Conservation (phyloP, 2,797 vertebrate species). For the Uromys caudimaculatus region DNA sequence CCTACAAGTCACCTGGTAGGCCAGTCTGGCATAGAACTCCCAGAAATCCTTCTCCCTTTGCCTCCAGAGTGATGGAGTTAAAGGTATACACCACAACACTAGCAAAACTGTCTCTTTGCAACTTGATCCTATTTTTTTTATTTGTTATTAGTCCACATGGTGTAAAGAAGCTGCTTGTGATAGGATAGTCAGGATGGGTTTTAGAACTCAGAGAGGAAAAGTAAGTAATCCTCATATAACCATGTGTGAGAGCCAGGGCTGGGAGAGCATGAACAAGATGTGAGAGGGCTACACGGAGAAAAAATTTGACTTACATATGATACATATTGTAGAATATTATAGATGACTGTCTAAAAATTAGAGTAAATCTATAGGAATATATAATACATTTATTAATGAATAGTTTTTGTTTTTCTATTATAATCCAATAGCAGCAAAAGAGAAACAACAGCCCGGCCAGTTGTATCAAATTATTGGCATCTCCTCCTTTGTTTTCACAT, state of each 20-base stretch:
- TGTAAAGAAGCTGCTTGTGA: background rate
- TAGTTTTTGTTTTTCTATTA: background rate
- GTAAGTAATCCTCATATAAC: background rate
- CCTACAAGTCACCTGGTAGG: background rate
- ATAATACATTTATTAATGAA: background rate
- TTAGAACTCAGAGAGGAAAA: background rate
- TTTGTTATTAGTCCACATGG: background rate
- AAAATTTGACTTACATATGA: background rate
- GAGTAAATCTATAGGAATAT: background rate
- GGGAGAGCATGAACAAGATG: background rate
- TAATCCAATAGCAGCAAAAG: conserved; percentile 2
- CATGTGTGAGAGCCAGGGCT: background rate
- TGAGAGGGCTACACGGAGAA: background rate
- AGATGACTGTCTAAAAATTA: background rate
- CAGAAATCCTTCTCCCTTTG: background rate
- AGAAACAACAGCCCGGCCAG: background rate
- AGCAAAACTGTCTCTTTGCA: background rate
- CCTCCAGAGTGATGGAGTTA: background rate
- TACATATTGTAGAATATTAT: background rate
- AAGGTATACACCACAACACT: background rate
- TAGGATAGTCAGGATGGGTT: background rate
- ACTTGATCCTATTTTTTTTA: background rate
- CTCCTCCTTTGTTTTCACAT: background rate
- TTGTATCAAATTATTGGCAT: background rate
- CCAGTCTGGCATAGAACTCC: background rate